Percentiles rank a stretch among this genome's conserved stretches.
Evolutionary conservation across 2,888 invertebrate genomes (phyloP).

Genomic region (Lordiphosa fenestrarum): DNA sequence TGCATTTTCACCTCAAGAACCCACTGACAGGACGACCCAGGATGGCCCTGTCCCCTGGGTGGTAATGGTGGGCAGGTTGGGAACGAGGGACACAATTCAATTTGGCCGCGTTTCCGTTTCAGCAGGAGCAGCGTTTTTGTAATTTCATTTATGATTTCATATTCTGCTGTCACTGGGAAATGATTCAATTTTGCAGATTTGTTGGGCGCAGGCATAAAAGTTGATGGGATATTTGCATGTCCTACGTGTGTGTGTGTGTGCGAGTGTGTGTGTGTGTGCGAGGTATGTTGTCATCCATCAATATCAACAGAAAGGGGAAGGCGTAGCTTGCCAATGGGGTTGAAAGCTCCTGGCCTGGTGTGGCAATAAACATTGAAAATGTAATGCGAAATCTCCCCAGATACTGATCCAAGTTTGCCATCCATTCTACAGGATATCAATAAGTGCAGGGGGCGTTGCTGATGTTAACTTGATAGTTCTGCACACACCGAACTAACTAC

Average conservation of each 20-base stretch:
- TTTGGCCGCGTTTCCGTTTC: constrained; percentile 68
- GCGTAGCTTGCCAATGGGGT: too few species aligned
- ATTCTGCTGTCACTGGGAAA: constrained; percentile 71
- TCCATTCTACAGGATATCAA: too few species aligned
- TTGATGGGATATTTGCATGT: constrained; percentile 54
- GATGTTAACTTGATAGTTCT: too few species aligned
- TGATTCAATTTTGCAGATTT: constrained; percentile 67
- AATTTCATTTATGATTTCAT: constrained; percentile 69
- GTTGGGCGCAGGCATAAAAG: constrained; percentile 28
- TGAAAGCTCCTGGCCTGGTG: too few species aligned
- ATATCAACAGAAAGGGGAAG: too few species aligned
- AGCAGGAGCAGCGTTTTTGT: constrained; percentile 50
- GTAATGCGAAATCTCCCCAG: too few species aligned
- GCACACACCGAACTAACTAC: too few species aligned
- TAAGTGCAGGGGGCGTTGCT: too few species aligned
- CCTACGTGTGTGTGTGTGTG: constrained; percentile 23
- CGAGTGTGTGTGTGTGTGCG: constrained; percentile 12
- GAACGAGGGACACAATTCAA: constrained; percentile 59
- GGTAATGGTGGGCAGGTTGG: neutral
- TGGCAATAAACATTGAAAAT: too few species aligned
- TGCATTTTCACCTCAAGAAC: constrained; percentile 74
- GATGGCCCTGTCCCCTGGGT: constrained; percentile 17
- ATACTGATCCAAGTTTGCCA: too few species aligned
- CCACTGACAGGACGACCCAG: constrained; percentile 51
- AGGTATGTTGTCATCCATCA: too few species aligned